Percentiles rank a stretch among this genome's conserved stretches.
Evolutionary conservation across 2,113 vertebrate genomes (phyloP).

Genomic region (Prunella fulvescens): DNA sequence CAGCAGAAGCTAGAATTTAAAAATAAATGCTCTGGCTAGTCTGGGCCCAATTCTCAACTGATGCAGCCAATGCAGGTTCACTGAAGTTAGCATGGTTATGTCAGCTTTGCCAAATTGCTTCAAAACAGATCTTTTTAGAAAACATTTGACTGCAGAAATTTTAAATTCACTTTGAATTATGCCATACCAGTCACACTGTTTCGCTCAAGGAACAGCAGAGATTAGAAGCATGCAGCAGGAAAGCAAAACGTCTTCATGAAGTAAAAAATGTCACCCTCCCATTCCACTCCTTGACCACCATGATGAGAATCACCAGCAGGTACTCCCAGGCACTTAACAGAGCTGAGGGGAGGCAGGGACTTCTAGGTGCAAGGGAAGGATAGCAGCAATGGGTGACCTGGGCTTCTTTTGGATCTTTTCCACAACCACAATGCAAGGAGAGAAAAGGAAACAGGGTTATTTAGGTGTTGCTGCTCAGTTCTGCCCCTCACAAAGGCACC

Average conservation of each 20-base stretch:
- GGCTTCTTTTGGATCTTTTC: not conserved
- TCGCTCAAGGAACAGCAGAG: not conserved
- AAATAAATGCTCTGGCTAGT: constrained; percentile 47
- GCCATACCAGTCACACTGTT: not conserved
- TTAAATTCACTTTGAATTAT: not conserved
- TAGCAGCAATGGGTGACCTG: not conserved
- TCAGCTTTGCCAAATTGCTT: constrained; percentile 10
- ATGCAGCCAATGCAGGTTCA: not conserved
- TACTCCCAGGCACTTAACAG: not conserved
- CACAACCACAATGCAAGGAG: not conserved
- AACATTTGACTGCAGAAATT: not conserved
- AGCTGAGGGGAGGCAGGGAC: not conserved
- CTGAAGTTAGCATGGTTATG: not conserved
- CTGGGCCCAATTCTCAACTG: not conserved
- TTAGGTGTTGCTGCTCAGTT: not conserved
- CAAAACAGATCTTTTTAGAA: not conserved
- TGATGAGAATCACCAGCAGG: not conserved
- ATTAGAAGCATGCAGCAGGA: not conserved
- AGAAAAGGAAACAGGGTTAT: not conserved
- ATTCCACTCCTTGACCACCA: not conserved
- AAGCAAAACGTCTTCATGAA: not conserved
- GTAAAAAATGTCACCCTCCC: not conserved
- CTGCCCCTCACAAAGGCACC: not conserved
- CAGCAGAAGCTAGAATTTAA: constrained; percentile 20
- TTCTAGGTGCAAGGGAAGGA: not conserved